A percentile compares a stretch with the other conserved stretches of the same genome.
phyloP scores from a whole-genome alignment of 2,888 invertebrate species.

The Cantharis nigra region DNA sequence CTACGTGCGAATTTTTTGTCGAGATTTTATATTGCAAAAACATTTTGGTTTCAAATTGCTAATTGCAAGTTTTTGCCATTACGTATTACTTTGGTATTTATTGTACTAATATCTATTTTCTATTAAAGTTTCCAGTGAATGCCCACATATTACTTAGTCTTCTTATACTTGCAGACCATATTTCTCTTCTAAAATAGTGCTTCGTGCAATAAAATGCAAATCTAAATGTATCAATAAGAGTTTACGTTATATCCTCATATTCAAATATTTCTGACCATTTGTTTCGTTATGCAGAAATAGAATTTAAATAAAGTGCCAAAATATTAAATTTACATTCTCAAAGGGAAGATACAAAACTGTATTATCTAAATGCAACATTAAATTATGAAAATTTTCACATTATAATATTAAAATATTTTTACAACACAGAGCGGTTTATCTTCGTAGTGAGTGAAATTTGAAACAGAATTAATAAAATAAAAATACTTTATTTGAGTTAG shows the following conservation, averaged over 20 bases:
- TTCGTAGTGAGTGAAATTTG: not conserved
- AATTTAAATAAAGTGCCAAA: conserved; percentile 14
- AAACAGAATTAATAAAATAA: not conserved
- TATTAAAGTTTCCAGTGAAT: no score
- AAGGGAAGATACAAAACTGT: not conserved
- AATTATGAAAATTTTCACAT: not conserved
- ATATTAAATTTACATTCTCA: conserved; percentile 13
- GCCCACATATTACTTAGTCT: not conserved
- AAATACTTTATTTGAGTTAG: not conserved
- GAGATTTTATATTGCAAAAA: not conserved
- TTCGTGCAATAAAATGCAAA: conserved; percentile 21
- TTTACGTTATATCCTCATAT: conserved; percentile 15
- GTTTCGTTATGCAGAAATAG: conserved; percentile 6
- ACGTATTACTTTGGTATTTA: not conserved
- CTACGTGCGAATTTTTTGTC: conserved; percentile 5
- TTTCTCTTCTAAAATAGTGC: not conserved
- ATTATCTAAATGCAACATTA: not conserved
- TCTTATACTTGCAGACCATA: not conserved
- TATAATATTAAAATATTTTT: not conserved
- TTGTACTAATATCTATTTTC: no score
- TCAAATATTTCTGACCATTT: conserved; percentile 22
- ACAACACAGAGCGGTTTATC: not conserved
- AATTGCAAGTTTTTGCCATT: not conserved
- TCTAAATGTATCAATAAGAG: conserved; percentile 12
- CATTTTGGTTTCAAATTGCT: not conserved